Evolutionary conservation across 2,888 invertebrate species (phyloP).

Genomic region (Calliphora vomitoria): DNA sequence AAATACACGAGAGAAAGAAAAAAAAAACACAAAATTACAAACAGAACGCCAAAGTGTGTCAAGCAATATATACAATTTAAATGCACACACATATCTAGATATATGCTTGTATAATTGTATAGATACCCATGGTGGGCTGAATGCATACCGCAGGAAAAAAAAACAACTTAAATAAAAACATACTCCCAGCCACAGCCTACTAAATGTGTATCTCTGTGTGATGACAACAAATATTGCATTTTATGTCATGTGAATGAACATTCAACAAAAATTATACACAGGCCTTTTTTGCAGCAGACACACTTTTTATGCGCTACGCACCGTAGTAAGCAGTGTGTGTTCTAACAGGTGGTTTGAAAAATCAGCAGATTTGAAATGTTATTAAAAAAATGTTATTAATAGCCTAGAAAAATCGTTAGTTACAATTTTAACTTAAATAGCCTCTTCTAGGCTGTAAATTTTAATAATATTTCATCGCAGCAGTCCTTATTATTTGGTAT

Average conservation of each 20-base stretch:
- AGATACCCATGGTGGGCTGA: conserved; percentile 35
- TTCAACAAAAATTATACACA: conserved; percentile 24
- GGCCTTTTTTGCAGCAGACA: conserved; percentile 19
- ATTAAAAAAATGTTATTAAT: too few relatives aligned
- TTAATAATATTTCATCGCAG: too few relatives aligned
- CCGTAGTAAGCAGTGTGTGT: background rate
- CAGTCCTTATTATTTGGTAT: too few relatives aligned
- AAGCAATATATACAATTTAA: conserved; percentile 34
- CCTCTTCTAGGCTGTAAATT: too few relatives aligned
- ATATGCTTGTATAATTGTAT: background rate
- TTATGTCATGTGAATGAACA: conserved; percentile 57
- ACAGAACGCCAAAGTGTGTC: conserved; percentile 60
- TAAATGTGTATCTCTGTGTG: conserved; percentile 38
- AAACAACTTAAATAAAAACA: conserved; percentile 24
- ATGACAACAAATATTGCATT: conserved; percentile 63
- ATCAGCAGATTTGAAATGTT: too few relatives aligned
- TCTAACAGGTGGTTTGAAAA: background rate
- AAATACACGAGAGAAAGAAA: conserved; percentile 18
- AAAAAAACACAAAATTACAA: conserved; percentile 17
- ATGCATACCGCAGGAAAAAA: conserved; percentile 55
- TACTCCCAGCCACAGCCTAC: conserved; percentile 29
- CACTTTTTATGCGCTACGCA: conserved; percentile 19
- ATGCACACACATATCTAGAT: background rate
- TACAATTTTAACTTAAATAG: too few relatives aligned
- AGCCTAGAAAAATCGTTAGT: too few relatives aligned